phyloP scores from a whole-genome alignment of 1,140 invertebrate species.

The Chelonus insularis region DNA sequence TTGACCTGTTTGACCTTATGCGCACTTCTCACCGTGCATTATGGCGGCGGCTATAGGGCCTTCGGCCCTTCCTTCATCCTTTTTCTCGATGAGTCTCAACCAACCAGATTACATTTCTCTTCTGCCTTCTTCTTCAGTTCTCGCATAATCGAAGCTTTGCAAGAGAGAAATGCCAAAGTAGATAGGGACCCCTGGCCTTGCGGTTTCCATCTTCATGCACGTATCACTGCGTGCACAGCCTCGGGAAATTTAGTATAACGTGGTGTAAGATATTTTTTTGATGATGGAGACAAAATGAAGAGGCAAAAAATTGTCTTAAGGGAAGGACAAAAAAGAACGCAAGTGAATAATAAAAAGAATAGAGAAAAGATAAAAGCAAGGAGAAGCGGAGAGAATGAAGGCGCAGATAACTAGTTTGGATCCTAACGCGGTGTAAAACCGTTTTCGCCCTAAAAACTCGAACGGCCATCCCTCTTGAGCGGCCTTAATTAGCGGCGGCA shows the following conservation, averaged over 20 bases:
- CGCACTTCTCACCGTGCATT: constrained; percentile 39
- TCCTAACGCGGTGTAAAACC: constrained; percentile 34
- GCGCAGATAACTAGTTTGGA: constrained; percentile 28
- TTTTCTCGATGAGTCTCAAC: constrained; percentile 19
- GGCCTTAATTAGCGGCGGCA: constrained; percentile 32
- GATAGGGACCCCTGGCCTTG: background rate
- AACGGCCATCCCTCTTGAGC: constrained; percentile 24
- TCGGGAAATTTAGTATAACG: constrained; percentile 7
- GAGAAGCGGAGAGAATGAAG: background rate
- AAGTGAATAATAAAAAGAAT: background rate
- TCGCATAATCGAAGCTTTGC: constrained; percentile 47
- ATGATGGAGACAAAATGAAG: background rate
- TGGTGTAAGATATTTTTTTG: constrained; percentile 2
- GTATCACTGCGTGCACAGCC: background rate
- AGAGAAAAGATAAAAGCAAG: constrained; percentile 3
- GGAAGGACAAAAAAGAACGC: background rate
- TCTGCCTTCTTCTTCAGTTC: constrained; percentile 28
- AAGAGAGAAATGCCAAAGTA: constrained; percentile 34
- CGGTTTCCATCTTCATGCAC: constrained; percentile 6
- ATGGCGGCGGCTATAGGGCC: constrained; percentile 31
- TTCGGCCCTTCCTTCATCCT: constrained; percentile 30
- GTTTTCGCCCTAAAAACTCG: constrained; percentile 34
- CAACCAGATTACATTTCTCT: constrained; percentile 28
- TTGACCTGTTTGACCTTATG: constrained; percentile 57
- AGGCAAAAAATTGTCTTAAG: background rate